Evolutionary conservation across 1,140 invertebrate genomes (phyloP).

Genomic region (Halesus radiatus): DNA sequence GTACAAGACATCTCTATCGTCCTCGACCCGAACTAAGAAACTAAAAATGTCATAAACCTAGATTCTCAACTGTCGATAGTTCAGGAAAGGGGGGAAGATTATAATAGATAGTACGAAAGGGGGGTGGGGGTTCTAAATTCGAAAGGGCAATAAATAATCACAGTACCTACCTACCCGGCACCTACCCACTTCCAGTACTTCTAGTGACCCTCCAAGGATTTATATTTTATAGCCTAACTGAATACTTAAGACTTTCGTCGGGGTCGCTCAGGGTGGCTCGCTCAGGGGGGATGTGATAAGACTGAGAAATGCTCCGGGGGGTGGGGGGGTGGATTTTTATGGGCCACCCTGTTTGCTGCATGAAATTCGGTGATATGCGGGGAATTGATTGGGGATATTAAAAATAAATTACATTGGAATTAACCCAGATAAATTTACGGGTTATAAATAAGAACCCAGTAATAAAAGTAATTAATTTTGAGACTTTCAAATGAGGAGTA

Average conservation of each 20-base stretch:
- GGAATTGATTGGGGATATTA: not conserved
- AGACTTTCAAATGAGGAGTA: too few relatives aligned
- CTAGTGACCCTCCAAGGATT: constrained; percentile 28
- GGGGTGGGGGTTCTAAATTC: not conserved
- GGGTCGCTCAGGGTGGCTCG: not conserved
- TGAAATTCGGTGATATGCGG: not conserved
- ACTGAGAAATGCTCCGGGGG: not conserved
- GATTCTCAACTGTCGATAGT: not conserved
- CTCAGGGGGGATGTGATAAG: not conserved
- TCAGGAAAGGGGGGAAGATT: not conserved
- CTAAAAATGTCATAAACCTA: constrained; percentile 24
- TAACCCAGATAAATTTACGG: too few relatives aligned
- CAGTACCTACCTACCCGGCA: too few relatives aligned
- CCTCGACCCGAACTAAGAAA: not conserved
- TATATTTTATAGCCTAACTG: constrained; percentile 41
- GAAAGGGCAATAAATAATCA: constrained; percentile 34
- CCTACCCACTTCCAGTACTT: too few relatives aligned
- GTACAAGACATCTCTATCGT: too few relatives aligned
- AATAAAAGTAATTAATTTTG: too few relatives aligned
- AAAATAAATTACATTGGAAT: not conserved
- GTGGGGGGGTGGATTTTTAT: not conserved
- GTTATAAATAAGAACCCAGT: too few relatives aligned
- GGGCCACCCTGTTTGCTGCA: not conserved
- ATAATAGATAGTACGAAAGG: not conserved
- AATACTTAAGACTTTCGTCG: constrained; percentile 31